Evolutionary conservation across 2,797 vertebrate species (phyloP), one percentile per base, ranked within the genome.

Genomic region (Melopsittacus undulatus): DNA sequence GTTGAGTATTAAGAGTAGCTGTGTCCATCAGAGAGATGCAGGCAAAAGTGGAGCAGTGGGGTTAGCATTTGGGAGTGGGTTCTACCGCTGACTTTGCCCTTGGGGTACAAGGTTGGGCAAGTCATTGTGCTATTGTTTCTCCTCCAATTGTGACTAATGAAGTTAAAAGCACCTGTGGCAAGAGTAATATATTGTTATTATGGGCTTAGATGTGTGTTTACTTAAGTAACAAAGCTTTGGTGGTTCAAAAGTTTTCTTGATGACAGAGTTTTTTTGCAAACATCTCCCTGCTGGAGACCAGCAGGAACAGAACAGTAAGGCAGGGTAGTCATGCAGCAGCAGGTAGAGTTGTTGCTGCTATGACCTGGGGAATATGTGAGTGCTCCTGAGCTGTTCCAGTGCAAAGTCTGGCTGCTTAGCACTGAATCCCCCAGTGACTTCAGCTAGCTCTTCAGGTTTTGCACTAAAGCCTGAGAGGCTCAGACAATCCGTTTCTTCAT

Each of bases 361-460:
- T 4, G 6, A 30, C 29, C 56, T 26, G 79, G 66, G 66, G 36
- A 78, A 54, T 0, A 5, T 9, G 34, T 2, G 49, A 57, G 40
- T 2, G 45, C 29, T 83, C 79, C 72, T 10, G 68, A 57, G 75
- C 79, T 85, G 56, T 17, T 84, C 23, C 73, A 38, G 68, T 32
- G 89, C 78, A 56, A 74, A 90, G 81, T 69, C 89, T 76, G 74
- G 3, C 83, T 87, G 78, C 87, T 84, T 72, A 84, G 89, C 68
- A 20, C 78, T 6, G 20, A 43, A 40, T 59, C 43, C 87, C 54
- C 29, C n/a, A 10, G 49, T 2, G 13, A 13, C 30, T 75, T 54
- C 85, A 81, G 42, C 49, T 36, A 27, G 64, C 57, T 75, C 74
- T 43, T 75, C 64, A 26, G 13, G 46, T 81, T 66, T 36, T 34